Conservation (phyloP, 2,888 invertebrate genomes). For the Ctenicera cuprea region DNA sequence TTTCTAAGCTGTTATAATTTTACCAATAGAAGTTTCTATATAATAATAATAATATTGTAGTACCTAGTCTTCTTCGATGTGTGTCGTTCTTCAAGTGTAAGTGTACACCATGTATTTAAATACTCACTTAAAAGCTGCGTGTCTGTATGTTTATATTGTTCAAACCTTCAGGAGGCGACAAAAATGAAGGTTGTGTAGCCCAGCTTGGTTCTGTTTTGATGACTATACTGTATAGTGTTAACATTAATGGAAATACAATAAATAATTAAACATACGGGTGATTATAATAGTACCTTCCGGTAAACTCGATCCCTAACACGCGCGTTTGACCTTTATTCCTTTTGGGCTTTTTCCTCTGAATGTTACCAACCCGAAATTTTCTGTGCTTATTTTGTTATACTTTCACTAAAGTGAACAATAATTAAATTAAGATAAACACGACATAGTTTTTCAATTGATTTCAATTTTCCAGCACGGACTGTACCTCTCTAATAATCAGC, state of each 20-base stretch:
- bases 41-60: slow-evolving; percentile 14
- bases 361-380: too few species aligned
- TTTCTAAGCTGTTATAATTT: background rate
- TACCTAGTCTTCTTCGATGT: slow-evolving; percentile 13
- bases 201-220: slow-evolving; percentile 65
- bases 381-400: too few species aligned
- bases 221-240: slow-evolving; percentile 70
- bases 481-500: slow-evolving; percentile 35
- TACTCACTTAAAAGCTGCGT: slow-evolving; percentile 3
- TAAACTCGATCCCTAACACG: background rate
- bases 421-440: too few species aligned
- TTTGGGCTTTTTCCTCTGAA: too few species aligned
- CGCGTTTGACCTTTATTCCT: background rate
- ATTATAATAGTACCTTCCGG: slow-evolving; percentile 13
- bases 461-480: slow-evolving; percentile 35
- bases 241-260: slow-evolving; percentile 65
- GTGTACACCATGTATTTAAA: slow-evolving; percentile 22
- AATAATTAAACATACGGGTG: slow-evolving; percentile 43
- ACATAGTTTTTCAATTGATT: background rate
- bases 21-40: background rate
- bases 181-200: slow-evolving; percentile 65
- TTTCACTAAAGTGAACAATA: too few species aligned
- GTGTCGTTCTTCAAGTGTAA: slow-evolving; percentile 19
- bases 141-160: slow-evolving; percentile 21
- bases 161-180: slow-evolving; percentile 33